Evolutionary conservation across 2,888 invertebrate species (phyloP), one percentile per base, ranked within the genome.

Genomic region (Stenichneumon culpator): DNA sequence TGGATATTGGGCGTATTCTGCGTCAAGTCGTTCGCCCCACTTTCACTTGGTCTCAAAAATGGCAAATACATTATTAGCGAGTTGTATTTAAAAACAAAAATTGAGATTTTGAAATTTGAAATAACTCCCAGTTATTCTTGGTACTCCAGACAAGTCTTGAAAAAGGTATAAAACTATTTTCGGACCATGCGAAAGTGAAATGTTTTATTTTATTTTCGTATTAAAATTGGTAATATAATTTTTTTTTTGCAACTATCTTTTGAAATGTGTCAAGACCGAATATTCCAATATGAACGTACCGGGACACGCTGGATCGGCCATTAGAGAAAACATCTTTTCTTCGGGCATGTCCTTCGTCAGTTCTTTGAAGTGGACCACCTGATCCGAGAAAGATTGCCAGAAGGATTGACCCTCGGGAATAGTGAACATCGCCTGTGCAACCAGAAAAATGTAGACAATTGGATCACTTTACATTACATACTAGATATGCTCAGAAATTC

Each of bases 331-430:
- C 44, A 96, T 91, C 88, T 96, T 95, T 72, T 95, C 95, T 0
- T 95, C 95, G 0, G 94, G 93, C 87, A 97, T 94, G 84, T 95
- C 95, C 82, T 96, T 95, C 0, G 97, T 97, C 47, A 95, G 95
- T 79, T 95, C 95, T 92, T 96, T 96, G 93, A 97, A 97, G 79
- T 95, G 95, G 4, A 95, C 94, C 0, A 97, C 96, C 87, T 97
- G 95, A 77, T 96, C 96, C 4, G 95, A 95, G 94, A 97, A 97
- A 68, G 95, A 95, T 84, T 97, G 96, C 96, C 96, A 97, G 93
- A 97, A 97, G 0, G 96, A 95, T 47, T 96, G 94, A 0, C 95
- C 95, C 14, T 95, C 95, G 0, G 96, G 95, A 32, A 96, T 94
- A 0, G 95, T 94, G 90, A 97, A 97, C 88, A 97, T 93, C 16